A percentile compares a stretch with the other conserved stretches of the same genome.
phyloP scores from a whole-genome alignment of 2,797 vertebrate species.

The Tangara arthus region DNA sequence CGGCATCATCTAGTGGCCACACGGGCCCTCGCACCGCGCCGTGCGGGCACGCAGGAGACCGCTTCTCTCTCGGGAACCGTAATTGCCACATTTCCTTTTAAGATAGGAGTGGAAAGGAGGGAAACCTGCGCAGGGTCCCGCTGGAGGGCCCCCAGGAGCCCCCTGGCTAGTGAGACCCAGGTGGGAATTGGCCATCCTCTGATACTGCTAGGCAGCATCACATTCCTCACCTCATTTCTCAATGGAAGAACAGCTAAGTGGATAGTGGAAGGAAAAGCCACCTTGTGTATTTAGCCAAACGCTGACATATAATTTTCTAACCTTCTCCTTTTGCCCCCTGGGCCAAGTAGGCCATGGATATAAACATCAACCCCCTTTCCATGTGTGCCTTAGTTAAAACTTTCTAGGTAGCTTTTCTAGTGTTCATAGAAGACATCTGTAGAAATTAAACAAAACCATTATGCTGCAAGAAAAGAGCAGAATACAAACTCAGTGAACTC shows the following conservation, averaged over 20 bases:
- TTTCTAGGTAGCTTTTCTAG: not conserved
- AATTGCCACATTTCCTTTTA: not conserved
- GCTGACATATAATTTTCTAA: not conserved
- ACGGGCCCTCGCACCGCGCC: not conserved
- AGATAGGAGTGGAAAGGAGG: not conserved
- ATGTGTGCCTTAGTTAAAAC: not conserved
- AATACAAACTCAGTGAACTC: not conserved
- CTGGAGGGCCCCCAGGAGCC: not conserved
- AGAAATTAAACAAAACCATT: not conserved
- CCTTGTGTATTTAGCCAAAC: not conserved
- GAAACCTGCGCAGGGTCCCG: not conserved
- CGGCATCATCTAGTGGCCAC: constrained; percentile 36
- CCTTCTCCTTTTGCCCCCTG: not conserved
- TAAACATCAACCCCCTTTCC: not conserved
- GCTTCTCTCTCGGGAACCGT: not conserved
- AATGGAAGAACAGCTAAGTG: not conserved
- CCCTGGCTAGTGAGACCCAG: not conserved
- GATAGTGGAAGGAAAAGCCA: not conserved
- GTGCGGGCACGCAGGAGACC: not conserved
- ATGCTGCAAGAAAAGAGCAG: not conserved
- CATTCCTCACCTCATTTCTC: not conserved
- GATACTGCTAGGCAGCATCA: not conserved
- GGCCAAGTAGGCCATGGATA: not conserved
- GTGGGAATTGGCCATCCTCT: not conserved
- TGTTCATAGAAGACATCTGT: not conserved